Evolutionary conservation across 2,888 invertebrate species (phyloP), one percentile per base, ranked within the genome.

Genomic region (Megamerina dolium): DNA sequence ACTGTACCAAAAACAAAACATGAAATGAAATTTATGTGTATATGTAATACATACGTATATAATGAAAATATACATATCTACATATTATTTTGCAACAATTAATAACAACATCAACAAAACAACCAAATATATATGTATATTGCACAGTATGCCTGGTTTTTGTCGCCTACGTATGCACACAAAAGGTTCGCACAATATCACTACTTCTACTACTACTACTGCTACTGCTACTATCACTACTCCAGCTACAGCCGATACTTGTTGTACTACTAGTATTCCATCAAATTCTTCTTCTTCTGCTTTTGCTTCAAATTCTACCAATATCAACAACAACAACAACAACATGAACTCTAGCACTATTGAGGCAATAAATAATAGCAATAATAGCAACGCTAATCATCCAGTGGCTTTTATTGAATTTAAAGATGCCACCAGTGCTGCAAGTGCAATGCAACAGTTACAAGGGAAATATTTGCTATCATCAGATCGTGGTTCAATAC

Each of bases 341-440:
- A 47, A 39, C 45, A 46, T 18, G 43, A 32, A 19, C 38, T 31
- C 30, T 23, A 36, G 19, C 30, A n/a, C n/a, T n/a, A n/a, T n/a
- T n/a, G n/a, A n/a, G n/a, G n/a, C n/a, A n/a, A n/a, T n/a, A n/a
- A 41, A 20, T 29, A 31, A 30, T 45, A 46, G 37, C 45, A 49
- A 36, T 46, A 46, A 16, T 48, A 49, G 5, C 51, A 52, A 49
- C 54, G 51, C 30, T 48, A 57, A 32, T 68, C 83, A 86, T 71
- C 94, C 95, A 62, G 95, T 96, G 74, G 95, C 95, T 71, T 96
- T 97, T 82, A 90, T 94, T 76, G 95, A 97, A 79, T 97, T 91
- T 79, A 84, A 85, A 79, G 91, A 90, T 77, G 82, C 93, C 65
- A 78, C 83, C 66, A 89, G 86, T 75, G 96, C 97, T 66, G 82